Base-by-base conservation (phyloP, 2,888 invertebrate species). In the Siphlonurus alternatus region DNA sequence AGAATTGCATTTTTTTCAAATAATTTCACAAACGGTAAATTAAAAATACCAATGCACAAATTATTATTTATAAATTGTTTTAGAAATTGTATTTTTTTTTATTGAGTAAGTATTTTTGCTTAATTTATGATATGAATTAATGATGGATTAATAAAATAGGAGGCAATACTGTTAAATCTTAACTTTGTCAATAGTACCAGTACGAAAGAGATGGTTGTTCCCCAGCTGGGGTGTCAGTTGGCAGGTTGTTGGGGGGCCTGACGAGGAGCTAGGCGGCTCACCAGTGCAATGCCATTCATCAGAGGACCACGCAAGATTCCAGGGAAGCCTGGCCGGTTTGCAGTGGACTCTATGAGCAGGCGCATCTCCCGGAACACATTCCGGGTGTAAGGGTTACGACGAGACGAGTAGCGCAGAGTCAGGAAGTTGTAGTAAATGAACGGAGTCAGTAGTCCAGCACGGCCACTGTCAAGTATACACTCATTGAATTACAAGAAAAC, bases 401-500 rank as follows among this genome's bases (percentile, higher is more conserved):
- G 84, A 3, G 98, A 98, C 66, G 89, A 80, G 78, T 98, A 95
- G 67, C 99, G 87, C 74, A 93, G 83, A 66, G 87, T 84, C 71
- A 99, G 79, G 79, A 99, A 99, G 75, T 97, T 92, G 78, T 96
- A 98, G 81, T 98, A 99, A 72, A 96, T 85, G 77, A 99, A 90
- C 59, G 97, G 96, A 18, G 95, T 89, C 72, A 98, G 79, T 65
- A 98, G 78, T 25, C 90, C 91, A 72, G 90, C 90, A 76, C 87
- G 85, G 25, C 96, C 96, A 76, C 96, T 97, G 79, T 61, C 80
- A 79, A 67, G 67, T 69, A 67, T 65, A 66, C 65, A 63, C 7
- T 23, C n/a, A n/a, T n/a, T n/a, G n/a, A n/a, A 63, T 63, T 1
- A 1, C 3, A 59, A 38, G 51, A 25, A 15, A 2, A 59, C 23